Conservation (phyloP, 2,888 invertebrate genomes). For the Drosophila monieri region DNA sequence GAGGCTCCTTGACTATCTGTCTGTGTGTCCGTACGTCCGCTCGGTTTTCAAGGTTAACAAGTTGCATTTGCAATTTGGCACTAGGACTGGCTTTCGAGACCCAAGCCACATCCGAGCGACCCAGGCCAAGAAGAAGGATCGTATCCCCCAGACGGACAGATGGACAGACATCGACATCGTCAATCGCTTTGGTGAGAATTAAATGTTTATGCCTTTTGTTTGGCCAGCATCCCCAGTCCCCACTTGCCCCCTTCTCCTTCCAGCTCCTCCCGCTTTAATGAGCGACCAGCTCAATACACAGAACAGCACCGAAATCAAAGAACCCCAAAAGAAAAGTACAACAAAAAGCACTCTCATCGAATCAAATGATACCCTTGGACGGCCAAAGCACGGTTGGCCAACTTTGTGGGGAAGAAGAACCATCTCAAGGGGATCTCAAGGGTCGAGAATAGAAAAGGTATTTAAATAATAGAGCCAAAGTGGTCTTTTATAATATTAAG, state of each 20-base stretch:
- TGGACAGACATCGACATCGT: constrained; percentile 36
- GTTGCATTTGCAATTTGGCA: constrained; percentile 82
- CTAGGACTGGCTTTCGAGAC: constrained; percentile 51
- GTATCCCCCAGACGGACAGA: constrained; percentile 36
- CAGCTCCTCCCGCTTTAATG: constrained; percentile 57
- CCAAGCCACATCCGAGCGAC: constrained; percentile 8
- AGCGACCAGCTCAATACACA: constrained; percentile 59
- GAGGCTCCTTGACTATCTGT: constrained; percentile 55
- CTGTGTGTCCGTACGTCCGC: constrained; percentile 54
- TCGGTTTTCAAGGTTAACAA: constrained; percentile 81
- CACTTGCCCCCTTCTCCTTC: not conserved
- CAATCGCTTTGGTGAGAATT: constrained; percentile 78
- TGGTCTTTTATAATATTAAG: not conserved
- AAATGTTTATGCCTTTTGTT: constrained; percentile 69
- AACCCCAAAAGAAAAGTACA: constrained; percentile 47
- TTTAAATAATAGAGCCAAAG: constrained; percentile 21
- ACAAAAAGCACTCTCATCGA: constrained; percentile 69
- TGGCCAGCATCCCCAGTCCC: constrained; percentile 43
- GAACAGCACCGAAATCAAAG: constrained; percentile 32
- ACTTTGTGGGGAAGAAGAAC: constrained; percentile 5
- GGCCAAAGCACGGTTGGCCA: constrained; percentile 5
- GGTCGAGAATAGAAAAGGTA: constrained; percentile 2
- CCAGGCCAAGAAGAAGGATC: constrained; percentile 37
- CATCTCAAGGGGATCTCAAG: constrained; percentile 5
- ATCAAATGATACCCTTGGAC: constrained; percentile 66